Base-by-base conservation (phyloP, 2,113 vertebrate genomes). In the Todiramphus chloris region DNA sequence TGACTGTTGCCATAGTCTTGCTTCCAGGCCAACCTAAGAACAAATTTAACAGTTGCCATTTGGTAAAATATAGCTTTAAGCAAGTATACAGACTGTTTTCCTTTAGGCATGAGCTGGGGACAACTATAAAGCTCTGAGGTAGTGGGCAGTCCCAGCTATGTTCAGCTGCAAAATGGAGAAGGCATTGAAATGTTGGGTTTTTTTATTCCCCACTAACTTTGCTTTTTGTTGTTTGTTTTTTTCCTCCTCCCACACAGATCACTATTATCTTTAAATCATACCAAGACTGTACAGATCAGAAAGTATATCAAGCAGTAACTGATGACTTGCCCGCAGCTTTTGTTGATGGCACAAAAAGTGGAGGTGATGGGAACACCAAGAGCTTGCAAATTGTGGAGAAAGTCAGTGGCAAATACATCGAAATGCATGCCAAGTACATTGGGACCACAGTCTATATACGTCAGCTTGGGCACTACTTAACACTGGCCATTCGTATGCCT, bases 211-310 rank as follows among this genome's bases (percentile, higher is more conserved):
- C 10, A 43, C 73, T 81, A 74, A 93, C 43, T 31, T 91, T 46
- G 10, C 11, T 3, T 21, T 69, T 62, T 81, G 35, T 2, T 5
- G 46, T 72, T 39, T 3, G 35, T 2, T 5, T 62, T 67, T 39
- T 3, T 72, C 21, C 18, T 44, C 10, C 39, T 17, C 43, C 51
- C 74, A 17, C 14, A 25, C 84, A 99, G 99, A 97, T 99, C 96
- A 99, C 99, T 16, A 97, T 99, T 83, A 99, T 99, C 96, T 99
- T 99, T 97, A 99, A 99, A 96, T 98, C 99, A 3, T 99, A 98
- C 76, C 98, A 98, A 67, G 98, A 99, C 67, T 99, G 99, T 80
- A 99, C 99, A 8, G 99, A 99, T 60, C 99, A 99, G 98, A 99
- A 99, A 89, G 99, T 99, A 2, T 99, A 99, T 98, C 99, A 99